A percentile compares a stretch with the other conserved stretches of the same genome.
Conservation (phyloP, 2,113 vertebrate genomes). For the Forbesichthys agassizii region DNA sequence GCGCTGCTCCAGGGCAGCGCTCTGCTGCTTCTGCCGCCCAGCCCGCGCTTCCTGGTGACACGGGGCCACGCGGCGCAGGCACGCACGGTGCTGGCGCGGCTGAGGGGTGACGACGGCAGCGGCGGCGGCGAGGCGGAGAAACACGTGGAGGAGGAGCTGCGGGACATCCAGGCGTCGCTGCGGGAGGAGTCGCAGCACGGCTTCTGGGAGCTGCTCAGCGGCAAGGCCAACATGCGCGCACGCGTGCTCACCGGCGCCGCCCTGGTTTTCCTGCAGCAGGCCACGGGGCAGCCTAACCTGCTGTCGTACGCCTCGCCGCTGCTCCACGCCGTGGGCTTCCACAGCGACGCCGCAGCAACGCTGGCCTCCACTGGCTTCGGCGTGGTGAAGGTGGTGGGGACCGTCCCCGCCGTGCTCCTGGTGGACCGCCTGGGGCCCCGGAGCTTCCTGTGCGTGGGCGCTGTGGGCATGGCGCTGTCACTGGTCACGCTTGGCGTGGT, state of each 20-base stretch:
- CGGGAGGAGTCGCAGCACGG: slow-evolving; percentile 86
- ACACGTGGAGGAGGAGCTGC: slow-evolving; percentile 79
- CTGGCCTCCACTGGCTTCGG: slow-evolving; percentile 93
- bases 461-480: slow-evolving; percentile 85
- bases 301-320: slow-evolving; percentile 93
- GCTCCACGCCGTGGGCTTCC: slow-evolving; percentile 90
- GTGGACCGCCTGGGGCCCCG: slow-evolving; percentile 91
- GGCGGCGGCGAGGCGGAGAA: slow-evolving; percentile 7
- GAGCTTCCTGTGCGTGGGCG: slow-evolving; percentile 87
- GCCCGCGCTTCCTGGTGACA: slow-evolving; percentile 90
- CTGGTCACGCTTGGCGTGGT: slow-evolving; percentile 82
- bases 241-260: slow-evolving; percentile 85
- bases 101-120: slow-evolving; percentile 65
- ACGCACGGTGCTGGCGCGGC: slow-evolving; percentile 78
- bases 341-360: slow-evolving; percentile 88
- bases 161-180: slow-evolving; percentile 82
- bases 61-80: slow-evolving; percentile 82
- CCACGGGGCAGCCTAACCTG: slow-evolving; percentile 92
- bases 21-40: slow-evolving; percentile 88
- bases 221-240: slow-evolving; percentile 87
- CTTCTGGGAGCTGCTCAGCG: slow-evolving; percentile 85
- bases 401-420: slow-evolving; percentile 86
- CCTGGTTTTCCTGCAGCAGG: slow-evolving; percentile 91
- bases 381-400: slow-evolving; percentile 88
- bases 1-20: slow-evolving; percentile 83